These are phyloP conservation scores for Dallia pectoralis DNA, from an alignment of 2,797 vertebrate genomes.

Conservation along the genomic window DNA sequence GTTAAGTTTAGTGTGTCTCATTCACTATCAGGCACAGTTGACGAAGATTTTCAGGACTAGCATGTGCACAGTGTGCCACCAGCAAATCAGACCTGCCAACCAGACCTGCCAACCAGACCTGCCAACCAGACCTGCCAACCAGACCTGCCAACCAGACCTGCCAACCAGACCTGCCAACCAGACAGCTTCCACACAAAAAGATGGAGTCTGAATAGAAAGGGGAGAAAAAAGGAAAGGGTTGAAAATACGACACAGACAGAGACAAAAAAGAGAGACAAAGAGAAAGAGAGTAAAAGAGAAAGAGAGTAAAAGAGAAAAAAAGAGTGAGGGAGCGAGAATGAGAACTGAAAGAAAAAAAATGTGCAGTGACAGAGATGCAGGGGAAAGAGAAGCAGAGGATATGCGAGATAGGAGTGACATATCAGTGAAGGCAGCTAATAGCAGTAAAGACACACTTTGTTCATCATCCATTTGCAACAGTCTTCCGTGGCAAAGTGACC, in stretches of 20 bases:
- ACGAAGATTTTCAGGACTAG: background rate
- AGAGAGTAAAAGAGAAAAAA: slow-evolving; percentile 24
- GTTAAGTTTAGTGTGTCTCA: background rate
- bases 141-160: background rate
- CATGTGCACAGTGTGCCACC: background rate
- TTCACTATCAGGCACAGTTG: background rate
- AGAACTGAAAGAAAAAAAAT: background rate
- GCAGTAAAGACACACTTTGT: no score
- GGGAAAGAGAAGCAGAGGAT: background rate
- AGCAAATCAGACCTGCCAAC: background rate
- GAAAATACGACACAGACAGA: slow-evolving; percentile 7
- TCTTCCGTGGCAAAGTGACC: no score
- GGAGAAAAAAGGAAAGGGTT: slow-evolving; percentile 17
- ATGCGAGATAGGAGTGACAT: no score
- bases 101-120: background rate
- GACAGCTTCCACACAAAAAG: background rate
- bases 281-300: slow-evolving; percentile 1
- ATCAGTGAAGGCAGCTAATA: no score
- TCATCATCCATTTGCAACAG: no score
- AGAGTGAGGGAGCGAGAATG: background rate
- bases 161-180: background rate
- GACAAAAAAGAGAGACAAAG: slow-evolving; percentile 23
- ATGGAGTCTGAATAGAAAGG: slow-evolving; percentile 10
- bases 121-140: background rate
- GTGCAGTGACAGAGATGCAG: background rate